Base-by-base conservation (phyloP, 30 jellyfish, hydroid and myxozoan genomes). In the Cassiopea andromeda region DNA sequence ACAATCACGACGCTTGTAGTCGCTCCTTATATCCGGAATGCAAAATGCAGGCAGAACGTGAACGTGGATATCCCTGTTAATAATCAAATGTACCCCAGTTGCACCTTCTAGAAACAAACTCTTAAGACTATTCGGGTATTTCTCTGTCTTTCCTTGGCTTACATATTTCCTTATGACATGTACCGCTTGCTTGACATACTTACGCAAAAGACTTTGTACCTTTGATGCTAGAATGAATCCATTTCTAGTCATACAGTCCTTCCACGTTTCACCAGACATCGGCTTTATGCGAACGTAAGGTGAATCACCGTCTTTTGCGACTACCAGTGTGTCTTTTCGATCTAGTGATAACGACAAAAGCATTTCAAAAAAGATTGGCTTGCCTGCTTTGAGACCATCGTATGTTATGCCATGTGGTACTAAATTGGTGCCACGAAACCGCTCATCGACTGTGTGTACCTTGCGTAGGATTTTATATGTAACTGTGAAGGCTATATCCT, bases 391-490 rank as follows among this genome's bases (percentile, higher is more conserved):
- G 18, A 87, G 82, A 10, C 98, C 96, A 50, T 87, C 96, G 60
- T 92, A 92, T 4, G 98, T 92, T 7, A 92, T 92, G 13, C 98
- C 98, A 66, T 75, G 98, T 9, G 98, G 92, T 18, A 92, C 92
- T 18, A 92, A 77, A 44, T 86, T 82, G 77, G 81, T 92, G 18
- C 97, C 96, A 7, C 98, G 92, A 64, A 92, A 92, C 1, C 98
- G 88, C 9, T 90, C 91, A 75, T 92, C 98, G 1, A 87, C 96
- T 2, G 98, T 92, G 50, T 92, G 96, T 9, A 87, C 95, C 64
- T 92, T 92, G 27, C 98, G 96, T 67, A 92, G 78, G 70, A 92
- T 88, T 77, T 92, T 92, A 68, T 92, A 68, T 16, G 91, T 80
- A 1, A 92, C 98, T 14, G 91, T 83, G 78, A 86, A 92, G 16